Conservation (phyloP, 2,888 invertebrate genomes). For the Frankliniella fusca region DNA sequence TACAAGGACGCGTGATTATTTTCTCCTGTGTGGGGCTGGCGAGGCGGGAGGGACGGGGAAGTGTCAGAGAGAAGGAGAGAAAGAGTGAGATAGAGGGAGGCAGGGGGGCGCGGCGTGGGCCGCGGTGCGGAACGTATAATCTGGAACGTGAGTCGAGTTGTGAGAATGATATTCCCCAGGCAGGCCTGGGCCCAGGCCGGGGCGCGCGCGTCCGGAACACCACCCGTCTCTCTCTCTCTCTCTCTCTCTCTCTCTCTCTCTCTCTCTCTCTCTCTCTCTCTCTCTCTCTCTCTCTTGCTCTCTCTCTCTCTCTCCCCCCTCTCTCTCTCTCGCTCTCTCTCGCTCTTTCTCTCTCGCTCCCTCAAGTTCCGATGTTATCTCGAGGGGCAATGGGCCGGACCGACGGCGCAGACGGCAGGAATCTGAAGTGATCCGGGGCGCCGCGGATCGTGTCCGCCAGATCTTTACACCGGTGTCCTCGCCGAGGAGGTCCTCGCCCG, state of each 20-base stretch:
- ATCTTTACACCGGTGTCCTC: too few species aligned
- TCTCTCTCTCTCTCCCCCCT: too few species aligned
- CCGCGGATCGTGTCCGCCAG: too few species aligned
- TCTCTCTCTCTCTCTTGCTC: not conserved
- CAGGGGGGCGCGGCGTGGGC: not conserved
- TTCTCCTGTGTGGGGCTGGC: not conserved
- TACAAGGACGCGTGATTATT: not conserved
- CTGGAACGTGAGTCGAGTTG: conserved; percentile 18
- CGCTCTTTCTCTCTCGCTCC: not conserved
- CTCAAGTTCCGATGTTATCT: too few species aligned
- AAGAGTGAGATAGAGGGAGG: not conserved
- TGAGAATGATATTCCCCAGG: conserved; percentile 17
- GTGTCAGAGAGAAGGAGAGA: not conserved
- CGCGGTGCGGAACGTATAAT: conserved; percentile 13
- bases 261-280: conserved; percentile 1
- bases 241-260: not conserved
- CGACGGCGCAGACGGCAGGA: too few species aligned
- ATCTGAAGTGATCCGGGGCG: too few species aligned
- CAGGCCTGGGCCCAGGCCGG: not conserved
- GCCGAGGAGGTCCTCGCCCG: too few species aligned
- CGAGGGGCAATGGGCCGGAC: too few species aligned
- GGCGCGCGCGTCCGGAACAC: not conserved
- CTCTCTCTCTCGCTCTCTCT: not conserved
- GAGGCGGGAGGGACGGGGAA: not conserved
- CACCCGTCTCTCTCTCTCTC: not conserved